A percentile compares a stretch with the other conserved stretches of the same genome.
phyloP scores from a whole-genome alignment of 2,797 vertebrate genomes.

The Pseudopleuronectes americanus region DNA sequence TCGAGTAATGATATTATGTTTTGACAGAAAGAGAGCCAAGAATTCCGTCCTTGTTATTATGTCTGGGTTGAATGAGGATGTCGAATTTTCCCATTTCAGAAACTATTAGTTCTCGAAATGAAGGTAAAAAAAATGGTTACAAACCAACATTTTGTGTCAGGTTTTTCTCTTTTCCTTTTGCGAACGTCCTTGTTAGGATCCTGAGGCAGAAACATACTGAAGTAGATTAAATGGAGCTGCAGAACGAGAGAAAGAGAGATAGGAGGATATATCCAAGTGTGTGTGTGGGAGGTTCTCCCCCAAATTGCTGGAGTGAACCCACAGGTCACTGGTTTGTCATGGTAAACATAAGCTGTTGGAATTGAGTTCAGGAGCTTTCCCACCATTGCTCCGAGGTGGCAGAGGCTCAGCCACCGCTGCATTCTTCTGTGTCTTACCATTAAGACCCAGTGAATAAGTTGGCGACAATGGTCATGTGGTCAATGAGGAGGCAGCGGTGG shows the following conservation, averaged over 20 bases:
- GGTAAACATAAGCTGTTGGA: slow-evolving; percentile 79
- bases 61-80: slow-evolving; percentile 21
- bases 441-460: slow-evolving; percentile 79
- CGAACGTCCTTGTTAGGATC: slow-evolving; percentile 37
- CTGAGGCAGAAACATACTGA: slow-evolving; percentile 12
- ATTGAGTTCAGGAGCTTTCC: slow-evolving; percentile 78
- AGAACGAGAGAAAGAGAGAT: slow-evolving; percentile 24
- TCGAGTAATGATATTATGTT: slow-evolving; percentile 35
- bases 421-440: slow-evolving; percentile 83
- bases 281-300: slow-evolving; percentile 62
- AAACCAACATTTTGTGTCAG: slow-evolving; percentile 4
- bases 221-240: slow-evolving; percentile 25
- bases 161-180: background rate
- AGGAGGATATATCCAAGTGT: slow-evolving; percentile 20
- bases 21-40: slow-evolving; percentile 39
- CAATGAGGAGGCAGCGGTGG: slow-evolving; percentile 74
- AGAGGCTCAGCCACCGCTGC: slow-evolving; percentile 70
- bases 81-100: slow-evolving; percentile 31
- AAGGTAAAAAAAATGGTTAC: slow-evolving; percentile 24
- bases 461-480: slow-evolving; percentile 82
- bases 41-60: slow-evolving; percentile 42
- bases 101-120: slow-evolving; percentile 35
- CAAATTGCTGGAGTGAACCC: slow-evolving; percentile 84
- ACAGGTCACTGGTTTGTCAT: slow-evolving; percentile 77
- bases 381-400: slow-evolving; percentile 70